Evolutionary conservation across 2,797 vertebrate species (phyloP).

Genomic region (Okamejei kenojei): DNA sequence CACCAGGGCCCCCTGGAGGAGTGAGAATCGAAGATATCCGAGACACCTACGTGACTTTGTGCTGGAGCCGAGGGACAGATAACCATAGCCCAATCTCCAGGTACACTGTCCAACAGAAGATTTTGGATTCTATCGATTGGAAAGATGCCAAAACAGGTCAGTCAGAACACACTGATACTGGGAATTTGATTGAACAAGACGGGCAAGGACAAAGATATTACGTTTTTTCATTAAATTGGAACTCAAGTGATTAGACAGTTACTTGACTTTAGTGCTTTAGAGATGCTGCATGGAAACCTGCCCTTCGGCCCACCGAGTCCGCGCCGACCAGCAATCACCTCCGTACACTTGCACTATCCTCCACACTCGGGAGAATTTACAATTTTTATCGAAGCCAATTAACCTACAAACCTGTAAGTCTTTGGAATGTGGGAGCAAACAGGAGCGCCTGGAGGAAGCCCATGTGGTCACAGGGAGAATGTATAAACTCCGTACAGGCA

Average conservation of each 20-base stretch:
- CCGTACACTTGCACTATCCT: too few relatives aligned
- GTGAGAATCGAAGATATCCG: slow-evolving; percentile 70
- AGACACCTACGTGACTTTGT: slow-evolving; percentile 69
- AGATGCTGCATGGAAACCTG: too few relatives aligned
- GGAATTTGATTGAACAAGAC: neutral
- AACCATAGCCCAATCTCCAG: slow-evolving; percentile 94
- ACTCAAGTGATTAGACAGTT: neutral
- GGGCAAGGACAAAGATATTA: neutral
- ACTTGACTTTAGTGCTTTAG: too few relatives aligned
- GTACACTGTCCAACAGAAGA: slow-evolving; percentile 81
- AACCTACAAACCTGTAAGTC: too few relatives aligned
- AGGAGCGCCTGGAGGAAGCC: too few relatives aligned
- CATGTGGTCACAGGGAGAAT: too few relatives aligned
- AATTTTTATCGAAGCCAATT: too few relatives aligned
- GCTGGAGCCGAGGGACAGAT: slow-evolving; percentile 89
- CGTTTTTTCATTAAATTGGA: neutral
- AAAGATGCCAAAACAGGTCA: slow-evolving; percentile 84
- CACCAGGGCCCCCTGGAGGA: slow-evolving; percentile 87
- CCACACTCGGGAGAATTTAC: too few relatives aligned
- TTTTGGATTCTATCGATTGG: slow-evolving; percentile 72
- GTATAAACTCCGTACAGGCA: too few relatives aligned
- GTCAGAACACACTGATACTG: slow-evolving; percentile 39
- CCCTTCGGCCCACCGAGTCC: too few relatives aligned
- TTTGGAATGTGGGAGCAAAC: too few relatives aligned
- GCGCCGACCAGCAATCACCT: too few relatives aligned